phyloP scores from a whole-genome alignment of 2,113 vertebrate genomes.

The Puntigrus tetrazona region DNA sequence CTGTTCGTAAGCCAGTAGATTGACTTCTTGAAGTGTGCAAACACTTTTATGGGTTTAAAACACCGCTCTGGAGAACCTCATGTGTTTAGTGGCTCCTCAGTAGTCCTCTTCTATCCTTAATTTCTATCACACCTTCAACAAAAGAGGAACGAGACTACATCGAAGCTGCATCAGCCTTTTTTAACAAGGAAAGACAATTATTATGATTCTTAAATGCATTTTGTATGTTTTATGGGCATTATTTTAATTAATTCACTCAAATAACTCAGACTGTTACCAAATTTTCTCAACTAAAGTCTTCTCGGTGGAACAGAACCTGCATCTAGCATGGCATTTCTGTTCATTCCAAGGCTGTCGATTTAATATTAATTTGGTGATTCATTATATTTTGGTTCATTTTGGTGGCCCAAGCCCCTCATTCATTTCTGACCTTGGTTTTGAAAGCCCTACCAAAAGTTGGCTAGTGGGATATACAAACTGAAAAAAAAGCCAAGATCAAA shows the following conservation, averaged over 20 bases:
- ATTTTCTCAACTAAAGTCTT: neutral
- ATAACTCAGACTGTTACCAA: no score
- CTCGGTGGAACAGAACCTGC: neutral
- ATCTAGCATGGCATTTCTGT: neutral
- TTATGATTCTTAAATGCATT: neutral
- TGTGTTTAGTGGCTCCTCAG: no score
- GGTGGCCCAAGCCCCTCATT: neutral
- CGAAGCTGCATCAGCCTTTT: no score
- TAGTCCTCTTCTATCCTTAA: no score
- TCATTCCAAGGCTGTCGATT: neutral
- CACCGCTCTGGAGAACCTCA: no score
- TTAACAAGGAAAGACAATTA: neutral
- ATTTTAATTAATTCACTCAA: no score
- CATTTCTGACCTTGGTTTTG: neutral
- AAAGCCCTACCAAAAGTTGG: neutral
- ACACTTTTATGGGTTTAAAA: neutral
- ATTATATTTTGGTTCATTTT: neutral
- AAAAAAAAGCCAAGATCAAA: neutral
- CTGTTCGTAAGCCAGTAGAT: neutral
- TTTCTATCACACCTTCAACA: no score
- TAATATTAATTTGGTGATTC: neutral
- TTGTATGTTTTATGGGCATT: neutral
- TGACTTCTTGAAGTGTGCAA: neutral
- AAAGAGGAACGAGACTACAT: no score
- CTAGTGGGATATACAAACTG: neutral